Conservation (phyloP, 2,797 vertebrate genomes). For the Sciurus vulgaris region DNA sequence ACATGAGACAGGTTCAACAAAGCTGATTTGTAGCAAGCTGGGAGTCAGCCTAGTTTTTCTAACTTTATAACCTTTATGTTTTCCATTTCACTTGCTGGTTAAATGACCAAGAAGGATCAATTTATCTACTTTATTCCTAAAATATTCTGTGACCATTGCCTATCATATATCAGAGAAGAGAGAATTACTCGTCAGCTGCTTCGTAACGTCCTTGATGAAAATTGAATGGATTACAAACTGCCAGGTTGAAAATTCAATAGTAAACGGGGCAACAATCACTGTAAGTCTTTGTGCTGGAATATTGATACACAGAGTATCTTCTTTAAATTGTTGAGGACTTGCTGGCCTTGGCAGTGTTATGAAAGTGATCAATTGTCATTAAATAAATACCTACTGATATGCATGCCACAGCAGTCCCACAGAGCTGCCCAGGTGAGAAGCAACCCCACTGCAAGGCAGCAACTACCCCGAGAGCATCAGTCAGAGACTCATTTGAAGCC, state of each 20-base stretch:
- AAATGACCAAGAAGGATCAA: slow-evolving; percentile 69
- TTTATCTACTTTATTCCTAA: slow-evolving; percentile 65
- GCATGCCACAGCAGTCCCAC: neutral
- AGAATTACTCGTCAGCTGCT: slow-evolving; percentile 50
- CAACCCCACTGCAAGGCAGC: neutral
- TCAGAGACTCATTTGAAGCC: neutral
- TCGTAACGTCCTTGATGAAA: slow-evolving; percentile 64
- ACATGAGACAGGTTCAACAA: slow-evolving; percentile 47
- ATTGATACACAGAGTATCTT: neutral
- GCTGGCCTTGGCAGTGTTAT: neutral
- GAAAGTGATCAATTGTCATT: neutral
- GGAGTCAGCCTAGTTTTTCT: slow-evolving; percentile 54
- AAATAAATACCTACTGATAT: neutral
- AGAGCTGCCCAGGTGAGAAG: neutral
- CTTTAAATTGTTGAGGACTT: neutral
- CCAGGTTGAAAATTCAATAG: neutral
- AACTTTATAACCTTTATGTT: slow-evolving; percentile 56
- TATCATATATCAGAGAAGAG: slow-evolving; percentile 55
- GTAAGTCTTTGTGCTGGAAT: neutral
- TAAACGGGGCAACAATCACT: neutral
- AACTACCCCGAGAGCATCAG: neutral
- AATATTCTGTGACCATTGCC: slow-evolving; percentile 36
- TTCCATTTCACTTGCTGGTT: slow-evolving; percentile 69
- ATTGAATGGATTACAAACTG: slow-evolving; percentile 25
- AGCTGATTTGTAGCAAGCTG: slow-evolving; percentile 42